These are phyloP conservation scores for Drosophila ezoana DNA, from an alignment of 2,888 invertebrate genomes.

Conservation along the genomic window DNA sequence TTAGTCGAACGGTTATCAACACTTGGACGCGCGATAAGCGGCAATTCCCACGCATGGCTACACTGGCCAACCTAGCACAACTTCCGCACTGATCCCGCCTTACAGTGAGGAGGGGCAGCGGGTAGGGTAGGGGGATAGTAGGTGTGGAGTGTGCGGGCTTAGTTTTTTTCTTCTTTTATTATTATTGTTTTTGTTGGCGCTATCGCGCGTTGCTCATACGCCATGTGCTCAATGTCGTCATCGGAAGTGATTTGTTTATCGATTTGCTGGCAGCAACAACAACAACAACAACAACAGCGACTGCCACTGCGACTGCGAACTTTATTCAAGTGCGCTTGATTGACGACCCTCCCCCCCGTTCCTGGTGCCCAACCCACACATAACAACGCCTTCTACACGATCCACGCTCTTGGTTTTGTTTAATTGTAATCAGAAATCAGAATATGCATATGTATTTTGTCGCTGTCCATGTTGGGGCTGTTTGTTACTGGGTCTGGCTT, in stretches of 20 bases:
- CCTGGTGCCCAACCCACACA: neutral
- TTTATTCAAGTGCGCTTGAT: constrained; percentile 45
- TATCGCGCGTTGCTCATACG: constrained; percentile 55
- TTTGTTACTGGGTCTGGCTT: neutral
- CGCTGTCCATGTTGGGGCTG: neutral
- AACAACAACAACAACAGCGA: constrained; percentile 8
- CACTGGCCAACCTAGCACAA: constrained; percentile 38
- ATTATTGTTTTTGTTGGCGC: constrained; percentile 1
- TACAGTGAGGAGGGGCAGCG: neutral
- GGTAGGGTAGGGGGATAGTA: neutral
- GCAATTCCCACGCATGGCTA: constrained; percentile 46
- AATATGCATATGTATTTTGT: constrained; percentile 18
- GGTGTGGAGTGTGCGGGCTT: neutral
- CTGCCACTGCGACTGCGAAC: constrained; percentile 14
- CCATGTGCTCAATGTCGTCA: constrained; percentile 69
- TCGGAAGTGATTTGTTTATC: constrained; percentile 71
- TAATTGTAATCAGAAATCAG: constrained; percentile 47
- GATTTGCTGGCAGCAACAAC: constrained; percentile 34
- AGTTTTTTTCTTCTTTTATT: neutral
- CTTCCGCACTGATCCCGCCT: constrained; percentile 23
- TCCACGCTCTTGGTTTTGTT: constrained; percentile 8
- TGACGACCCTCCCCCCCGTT: constrained; percentile 20
- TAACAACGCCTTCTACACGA: neutral
- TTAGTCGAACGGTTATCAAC: constrained; percentile 16
- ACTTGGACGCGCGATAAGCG: constrained; percentile 34